Percentiles rank a stretch among this genome's conserved stretches.
Evolutionary conservation across 2,888 invertebrate genomes (phyloP).

Genomic region (Serrognathus titanus): DNA sequence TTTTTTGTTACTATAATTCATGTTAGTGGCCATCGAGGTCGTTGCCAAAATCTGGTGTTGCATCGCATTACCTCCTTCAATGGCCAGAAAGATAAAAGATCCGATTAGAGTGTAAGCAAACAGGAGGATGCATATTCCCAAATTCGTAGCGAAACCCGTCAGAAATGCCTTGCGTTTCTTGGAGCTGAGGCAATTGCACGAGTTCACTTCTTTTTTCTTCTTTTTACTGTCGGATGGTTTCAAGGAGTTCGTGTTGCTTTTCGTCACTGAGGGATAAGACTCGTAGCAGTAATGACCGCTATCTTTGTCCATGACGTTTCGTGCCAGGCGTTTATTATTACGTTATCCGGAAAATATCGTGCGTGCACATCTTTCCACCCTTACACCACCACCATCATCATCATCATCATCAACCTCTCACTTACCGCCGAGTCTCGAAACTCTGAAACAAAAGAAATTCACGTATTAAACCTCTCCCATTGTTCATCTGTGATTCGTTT

Average conservation of each 20-base stretch:
- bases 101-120: constrained; percentile 74
- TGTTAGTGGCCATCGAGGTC: constrained; percentile 42
- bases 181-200: constrained; percentile 44
- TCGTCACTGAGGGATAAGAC: constrained; percentile 45
- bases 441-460: too few relatives aligned
- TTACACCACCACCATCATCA: too few relatives aligned
- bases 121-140: constrained; percentile 77
- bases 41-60: constrained; percentile 55
- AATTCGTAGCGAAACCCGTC: constrained; percentile 74
- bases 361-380: too few relatives aligned
- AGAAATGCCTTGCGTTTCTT: constrained; percentile 55
- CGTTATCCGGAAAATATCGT: too few relatives aligned
- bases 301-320: constrained; percentile 40
- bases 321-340: too few relatives aligned
- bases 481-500: too few relatives aligned
- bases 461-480: too few relatives aligned
- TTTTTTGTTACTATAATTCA: constrained; percentile 22
- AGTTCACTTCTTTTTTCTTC: constrained; percentile 37
- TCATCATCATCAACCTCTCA: too few relatives aligned
- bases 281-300: constrained; percentile 46
- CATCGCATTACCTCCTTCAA: constrained; percentile 61
- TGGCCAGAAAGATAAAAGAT: constrained; percentile 80
- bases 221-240: constrained; percentile 49
- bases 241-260: constrained; percentile 39
- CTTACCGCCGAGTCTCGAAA: too few relatives aligned